Base-by-base conservation (phyloP, 2,113 vertebrate genomes). In the Oryzias melastigma region DNA sequence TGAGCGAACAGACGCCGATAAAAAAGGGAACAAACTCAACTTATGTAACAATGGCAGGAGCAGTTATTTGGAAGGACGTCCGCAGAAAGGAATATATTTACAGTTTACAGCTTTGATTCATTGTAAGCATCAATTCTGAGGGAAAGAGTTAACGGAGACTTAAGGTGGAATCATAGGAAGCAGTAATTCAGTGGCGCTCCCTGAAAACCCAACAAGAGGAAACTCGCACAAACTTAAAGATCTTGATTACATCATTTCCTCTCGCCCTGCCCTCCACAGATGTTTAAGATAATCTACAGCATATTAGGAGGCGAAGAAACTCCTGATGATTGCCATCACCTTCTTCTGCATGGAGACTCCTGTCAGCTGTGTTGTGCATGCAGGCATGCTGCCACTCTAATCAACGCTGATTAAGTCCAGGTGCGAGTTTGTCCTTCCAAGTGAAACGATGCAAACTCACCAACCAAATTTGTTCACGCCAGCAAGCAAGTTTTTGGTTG, bases 371-470 rank as follows among this genome's bases (percentile, higher is more conserved):
- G 73, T 4, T 52, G 66, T 48, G 67, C 48, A 45, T 50, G 78
- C 41, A 62, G 82, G 87, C 87, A 67, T 45, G 52, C 44, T 80
- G 85, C 87, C 85, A 78, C 68, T 73, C 82, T 80, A 86, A 87
- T 87, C 87, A 85, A 44, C 66, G 45, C 2, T 82, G 85, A 87
- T 83, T 80, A 82, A 77, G 82, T 83, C 82, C 85, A 87, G 85
- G 80, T 89, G 87, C 82, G 27, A 43, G 77, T 82, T 77, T 85
- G 87, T 89, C 83, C 85, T 87, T 89, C 83, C 82, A 83, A 83
- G 73, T 19, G 77, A 86, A 77, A 81, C 43, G 52, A 83, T 85
- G 84, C 45, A 75, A 79, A 76, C 73, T 70, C 76, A 24, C 40
- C 51, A 16, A 66, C 52, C 65, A 50, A 51, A 68, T 73, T 27